Evolutionary conservation across 2,888 invertebrate genomes (phyloP).

Genomic region (Calephelis perditalis): DNA sequence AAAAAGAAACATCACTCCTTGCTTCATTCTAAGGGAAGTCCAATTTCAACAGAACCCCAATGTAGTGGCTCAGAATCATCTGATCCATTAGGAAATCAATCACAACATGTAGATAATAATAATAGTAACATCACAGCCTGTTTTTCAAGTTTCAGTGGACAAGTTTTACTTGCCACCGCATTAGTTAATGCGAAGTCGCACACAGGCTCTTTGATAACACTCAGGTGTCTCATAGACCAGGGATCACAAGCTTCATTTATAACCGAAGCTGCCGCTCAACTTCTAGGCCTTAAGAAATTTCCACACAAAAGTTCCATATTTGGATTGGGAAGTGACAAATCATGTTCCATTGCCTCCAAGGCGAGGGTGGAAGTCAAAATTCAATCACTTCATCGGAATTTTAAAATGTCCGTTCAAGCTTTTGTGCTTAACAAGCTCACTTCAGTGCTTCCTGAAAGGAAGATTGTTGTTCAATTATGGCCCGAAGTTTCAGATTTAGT

Average conservation of each 20-base stretch:
- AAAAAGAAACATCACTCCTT: constrained; percentile 29
- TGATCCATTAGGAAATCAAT: constrained; percentile 13
- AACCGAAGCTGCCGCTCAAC: constrained; percentile 27
- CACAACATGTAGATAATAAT: constrained; percentile 11
- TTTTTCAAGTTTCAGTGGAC: constrained; percentile 19
- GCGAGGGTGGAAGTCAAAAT: constrained; percentile 24
- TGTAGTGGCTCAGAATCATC: constrained; percentile 14
- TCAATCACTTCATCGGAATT: constrained; percentile 23
- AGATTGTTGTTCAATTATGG: constrained; percentile 16
- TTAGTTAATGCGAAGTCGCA: constrained; percentile 22
- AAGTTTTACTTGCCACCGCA: constrained; percentile 28
- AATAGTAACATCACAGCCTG: constrained; percentile 12
- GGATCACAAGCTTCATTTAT: constrained; percentile 34
- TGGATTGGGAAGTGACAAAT: constrained; percentile 19
- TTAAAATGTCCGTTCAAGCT: constrained; percentile 22
- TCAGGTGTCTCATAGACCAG: constrained; percentile 31
- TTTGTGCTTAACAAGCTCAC: constrained; percentile 24
- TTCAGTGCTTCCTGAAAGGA: constrained; percentile 21
- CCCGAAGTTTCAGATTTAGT: constrained; percentile 11
- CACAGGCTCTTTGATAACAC: constrained; percentile 17
- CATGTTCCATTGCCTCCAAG: constrained; percentile 14
- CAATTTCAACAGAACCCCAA: constrained; percentile 8
- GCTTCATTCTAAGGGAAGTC: constrained; percentile 23
- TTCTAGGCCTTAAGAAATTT: constrained; percentile 24
- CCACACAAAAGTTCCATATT: constrained; percentile 22